A percentile compares a stretch with the other conserved stretches of the same genome.
phyloP scores from a whole-genome alignment of 2,888 invertebrate genomes.

The Oxyteleia sp. region DNA sequence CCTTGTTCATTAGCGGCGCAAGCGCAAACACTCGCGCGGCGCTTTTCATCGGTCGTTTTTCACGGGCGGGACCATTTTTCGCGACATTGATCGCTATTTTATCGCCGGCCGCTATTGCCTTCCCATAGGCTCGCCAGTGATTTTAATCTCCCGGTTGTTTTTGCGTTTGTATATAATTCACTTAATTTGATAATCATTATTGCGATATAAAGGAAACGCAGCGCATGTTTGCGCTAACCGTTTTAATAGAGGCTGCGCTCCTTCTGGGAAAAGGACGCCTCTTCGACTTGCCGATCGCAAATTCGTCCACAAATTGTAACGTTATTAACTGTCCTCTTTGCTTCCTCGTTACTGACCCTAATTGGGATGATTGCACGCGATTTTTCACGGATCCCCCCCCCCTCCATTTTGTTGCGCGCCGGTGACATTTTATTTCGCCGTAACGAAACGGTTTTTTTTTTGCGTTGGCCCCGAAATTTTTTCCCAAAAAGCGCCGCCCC shows the following conservation, averaged over 20 bases:
- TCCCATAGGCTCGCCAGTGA: constrained; percentile 3
- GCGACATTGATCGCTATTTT: constrained; percentile 47
- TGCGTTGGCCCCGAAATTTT: too few species aligned
- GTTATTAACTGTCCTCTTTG: neutral
- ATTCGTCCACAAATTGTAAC: neutral
- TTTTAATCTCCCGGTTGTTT: constrained; percentile 28
- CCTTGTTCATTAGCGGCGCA: constrained; percentile 58
- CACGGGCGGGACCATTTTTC: constrained; percentile 50
- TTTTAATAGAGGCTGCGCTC: neutral
- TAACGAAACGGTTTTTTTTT: too few species aligned
- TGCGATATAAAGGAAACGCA: constrained; percentile 19
- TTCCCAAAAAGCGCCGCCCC: too few species aligned
- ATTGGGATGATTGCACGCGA: neutral
- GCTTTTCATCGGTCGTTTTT: constrained; percentile 58
- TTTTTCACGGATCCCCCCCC: constrained; percentile 2
- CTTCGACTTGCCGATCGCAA: neutral
- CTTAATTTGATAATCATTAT: constrained; percentile 60
- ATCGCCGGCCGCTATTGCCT: constrained; percentile 12
- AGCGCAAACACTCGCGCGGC: neutral
- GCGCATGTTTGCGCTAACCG: constrained; percentile 20
- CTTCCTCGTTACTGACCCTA: neutral
- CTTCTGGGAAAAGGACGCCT: neutral
- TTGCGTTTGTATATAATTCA: constrained; percentile 28
- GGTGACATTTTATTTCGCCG: too few species aligned
- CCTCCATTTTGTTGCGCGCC: too few species aligned